Evolutionary conservation across 37 sponge, comb jelly and placozoan genomes (phyloP), one percentile per base, ranked within the genome.

Genomic region (Petrosia ficiformis): DNA sequence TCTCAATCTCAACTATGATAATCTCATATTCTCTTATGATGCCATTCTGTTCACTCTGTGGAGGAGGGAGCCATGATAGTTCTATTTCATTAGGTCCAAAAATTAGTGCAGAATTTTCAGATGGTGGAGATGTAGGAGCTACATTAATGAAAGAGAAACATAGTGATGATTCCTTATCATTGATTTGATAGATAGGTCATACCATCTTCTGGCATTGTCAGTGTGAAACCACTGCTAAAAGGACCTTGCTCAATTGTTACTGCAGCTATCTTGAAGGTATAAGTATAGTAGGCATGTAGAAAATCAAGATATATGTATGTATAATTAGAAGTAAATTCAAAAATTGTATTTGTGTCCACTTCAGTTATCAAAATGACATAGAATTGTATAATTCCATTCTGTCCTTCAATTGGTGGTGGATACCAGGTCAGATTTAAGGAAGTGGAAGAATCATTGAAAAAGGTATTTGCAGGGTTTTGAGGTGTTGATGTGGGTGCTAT

Each of bases 101-200:
- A 16, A 39, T 63, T 11, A 1, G 1, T 3, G 35, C 14, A 25
- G 31, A 41, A 34, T 76, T 2, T 24, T 22, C 58, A 10, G n/a
- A 30, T 42, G 83, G 83, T 60, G 70, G 29, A 39, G 71, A 61
- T 24, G 59, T 30, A 35, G 82, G 82, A 74, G 67, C 82, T 82
- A 68, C 14, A 14, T 19, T 19, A n/a, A n/a, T n/a, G n/a, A n/a
- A n/a, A 19, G 14, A 8, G 14, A 48, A 19, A 48, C 8, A 8
- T 24, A 61, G n/a, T n/a, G n/a, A n/a, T n/a, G n/a, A n/a, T 5
- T n/a, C 26, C 11, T 5, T 6, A 26, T 61, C n/a, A 61, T 26
- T 19, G 14, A 19, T 19, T 19, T 19, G 54, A 48, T n/a, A n/a
- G n/a, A n/a, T n/a, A 8, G 14, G n/a, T 26, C 63, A 26, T 61